Evolutionary conservation across 2,888 invertebrate species (phyloP), one percentile per base, ranked within the genome.

Genomic region (Synanthedon formicaeformis): DNA sequence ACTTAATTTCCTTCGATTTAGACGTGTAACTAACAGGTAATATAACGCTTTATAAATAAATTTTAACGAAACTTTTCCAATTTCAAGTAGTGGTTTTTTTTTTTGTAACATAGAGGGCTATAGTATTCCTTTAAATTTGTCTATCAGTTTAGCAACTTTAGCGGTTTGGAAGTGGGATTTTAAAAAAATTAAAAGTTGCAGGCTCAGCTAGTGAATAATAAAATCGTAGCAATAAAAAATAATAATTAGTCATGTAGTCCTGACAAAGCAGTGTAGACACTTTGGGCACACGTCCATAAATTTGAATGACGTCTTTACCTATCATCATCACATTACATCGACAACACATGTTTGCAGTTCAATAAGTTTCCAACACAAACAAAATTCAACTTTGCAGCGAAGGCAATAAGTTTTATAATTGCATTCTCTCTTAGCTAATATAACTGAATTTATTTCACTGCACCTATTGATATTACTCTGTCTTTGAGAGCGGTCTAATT

Each of bases 401-500:
- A 14, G 14, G 2, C 13, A 45, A 13, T 14, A 45, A 45, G 45
- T 45, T 45, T 45, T 45, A 45, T n/a, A 56, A 49, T 14, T 14
- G 48, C 10, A 45, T 45, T 45, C 13, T 14, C n/a, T 14, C n/a
- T 2, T 14, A n/a, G 48, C 56, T 60, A 58, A 55, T 34, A 34
- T 34, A 34, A 34, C 8, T 34, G 34, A 34, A 34, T 54, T 65
- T 34, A 34, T 34, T 34, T 34, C 34, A 34, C 13, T 49, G 49
- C 12, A 69, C 67, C 65, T 66, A 63, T 67, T 63, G 65, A 73
- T 69, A 69, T 73, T 73, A 65, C 71, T 72, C 71, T 74, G 76
- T 77, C 81, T 81, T 80, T 78, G 76, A 86, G 78, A 83, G 83
- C 78, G 76, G 80, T 73, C 84, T 85, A 85, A 83, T 85, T 84